phyloP scores from a whole-genome alignment of 2,113 vertebrate genomes.

The Platysternon megacephalum region DNA sequence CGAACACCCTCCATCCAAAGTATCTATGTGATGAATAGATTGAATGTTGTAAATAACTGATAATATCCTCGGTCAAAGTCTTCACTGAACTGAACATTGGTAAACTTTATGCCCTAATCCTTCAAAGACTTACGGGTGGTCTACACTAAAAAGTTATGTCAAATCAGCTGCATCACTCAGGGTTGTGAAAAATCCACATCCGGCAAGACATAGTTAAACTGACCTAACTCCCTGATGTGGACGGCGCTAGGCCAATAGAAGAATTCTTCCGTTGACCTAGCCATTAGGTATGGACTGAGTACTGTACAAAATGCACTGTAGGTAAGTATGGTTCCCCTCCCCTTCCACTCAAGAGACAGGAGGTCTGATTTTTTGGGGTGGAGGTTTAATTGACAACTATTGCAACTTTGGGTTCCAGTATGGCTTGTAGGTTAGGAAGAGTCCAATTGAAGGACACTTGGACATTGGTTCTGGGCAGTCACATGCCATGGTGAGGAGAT shows the following conservation, averaged over 20 bases:
- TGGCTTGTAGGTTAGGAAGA: background rate
- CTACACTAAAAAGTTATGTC: background rate
- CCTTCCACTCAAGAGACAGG: background rate
- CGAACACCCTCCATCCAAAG: background rate
- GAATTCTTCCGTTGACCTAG: background rate
- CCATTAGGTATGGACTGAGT: background rate
- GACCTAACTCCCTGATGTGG: background rate
- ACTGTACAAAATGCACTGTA: background rate
- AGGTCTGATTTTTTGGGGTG: background rate
- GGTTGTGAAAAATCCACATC: too few species aligned
- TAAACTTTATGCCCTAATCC: background rate
- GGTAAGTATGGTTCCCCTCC: background rate
- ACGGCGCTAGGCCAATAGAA: background rate
- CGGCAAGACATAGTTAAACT: background rate
- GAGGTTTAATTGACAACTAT: background rate
- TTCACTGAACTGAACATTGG: accelerated
- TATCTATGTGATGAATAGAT: background rate
- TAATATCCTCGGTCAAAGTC: background rate
- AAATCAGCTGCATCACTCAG: background rate
- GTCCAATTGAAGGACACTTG: background rate
- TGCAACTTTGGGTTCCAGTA: background rate
- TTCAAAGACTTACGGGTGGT: background rate
- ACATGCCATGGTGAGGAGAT: background rate
- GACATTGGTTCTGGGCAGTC: background rate
- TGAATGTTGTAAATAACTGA: background rate